Percentiles rank a stretch among this genome's conserved stretches.
Conservation (phyloP, 2,888 invertebrate genomes). For the Limenitis camilla region DNA sequence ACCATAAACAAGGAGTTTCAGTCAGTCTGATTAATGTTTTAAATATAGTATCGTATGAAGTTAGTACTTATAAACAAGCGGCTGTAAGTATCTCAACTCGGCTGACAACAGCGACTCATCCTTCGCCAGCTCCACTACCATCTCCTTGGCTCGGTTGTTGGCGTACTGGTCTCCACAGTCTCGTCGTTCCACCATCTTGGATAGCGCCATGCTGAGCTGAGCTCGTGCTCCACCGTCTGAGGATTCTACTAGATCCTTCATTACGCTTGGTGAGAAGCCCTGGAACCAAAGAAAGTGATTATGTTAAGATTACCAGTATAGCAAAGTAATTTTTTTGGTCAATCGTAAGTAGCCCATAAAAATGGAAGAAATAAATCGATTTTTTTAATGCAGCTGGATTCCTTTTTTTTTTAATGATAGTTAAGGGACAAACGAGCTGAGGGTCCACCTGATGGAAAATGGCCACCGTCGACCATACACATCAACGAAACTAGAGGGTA, state of each 20-base stretch:
- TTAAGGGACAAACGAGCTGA: no score
- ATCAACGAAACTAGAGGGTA: no score
- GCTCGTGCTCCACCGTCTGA: slow-evolving; percentile 74
- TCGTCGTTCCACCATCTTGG: slow-evolving; percentile 72
- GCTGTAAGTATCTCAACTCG: slow-evolving; percentile 75
- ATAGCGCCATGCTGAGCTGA: slow-evolving; percentile 73
- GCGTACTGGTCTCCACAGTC: no score
- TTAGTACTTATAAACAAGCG: slow-evolving; percentile 60
- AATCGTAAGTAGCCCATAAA: no score
- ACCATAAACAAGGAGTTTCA: no score
- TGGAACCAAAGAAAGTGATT: slow-evolving; percentile 36
- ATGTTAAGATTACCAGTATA: no score
- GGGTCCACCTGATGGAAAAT: no score
- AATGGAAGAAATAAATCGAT: no score
- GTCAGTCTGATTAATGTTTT: not conserved
- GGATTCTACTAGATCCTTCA: slow-evolving; percentile 69
- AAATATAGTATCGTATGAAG: not conserved
- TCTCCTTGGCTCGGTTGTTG: slow-evolving; percentile 67
- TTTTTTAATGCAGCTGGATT: no score
- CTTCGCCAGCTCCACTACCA: slow-evolving; percentile 72
- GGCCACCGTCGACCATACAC: no score
- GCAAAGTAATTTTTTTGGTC: no score
- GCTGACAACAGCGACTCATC: slow-evolving; percentile 73
- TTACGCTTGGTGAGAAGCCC: slow-evolving; percentile 77
- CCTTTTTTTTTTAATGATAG: no score